Evolutionary conservation across 1,140 invertebrate species (phyloP).

Genomic region (Drosophila pruinosa): DNA sequence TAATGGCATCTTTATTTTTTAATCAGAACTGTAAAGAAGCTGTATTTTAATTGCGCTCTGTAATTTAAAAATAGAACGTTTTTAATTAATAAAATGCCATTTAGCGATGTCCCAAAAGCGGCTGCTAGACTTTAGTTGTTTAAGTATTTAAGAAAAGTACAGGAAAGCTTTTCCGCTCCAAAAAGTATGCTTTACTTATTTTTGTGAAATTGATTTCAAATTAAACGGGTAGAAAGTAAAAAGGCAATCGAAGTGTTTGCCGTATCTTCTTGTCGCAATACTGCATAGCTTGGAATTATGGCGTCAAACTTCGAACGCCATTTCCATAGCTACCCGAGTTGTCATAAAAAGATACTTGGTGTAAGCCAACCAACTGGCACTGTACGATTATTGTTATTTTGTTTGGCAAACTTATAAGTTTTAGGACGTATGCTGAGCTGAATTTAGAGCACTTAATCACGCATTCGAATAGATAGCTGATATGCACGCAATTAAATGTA

Average conservation of each 20-base stretch:
- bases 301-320: conserved; percentile 22
- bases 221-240: not conserved
- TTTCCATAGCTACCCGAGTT: conserved; percentile 39
- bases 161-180: not conserved
- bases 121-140: not conserved
- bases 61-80: not conserved
- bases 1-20: not conserved
- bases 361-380: conserved; percentile 44
- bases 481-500: conserved; percentile 14
- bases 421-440: not conserved
- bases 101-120: not conserved
- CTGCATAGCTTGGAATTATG: not conserved
- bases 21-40: not conserved
- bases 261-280: not conserved
- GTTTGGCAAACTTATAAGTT: not conserved
- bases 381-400: conserved; percentile 31
- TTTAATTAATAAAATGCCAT: not conserved
- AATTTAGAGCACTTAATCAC: not conserved
- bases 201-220: not conserved
- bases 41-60: not conserved
- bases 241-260: not conserved
- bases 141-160: not conserved
- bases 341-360: conserved; percentile 1
- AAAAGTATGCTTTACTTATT: conserved; percentile 1
- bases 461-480: not conserved